These are phyloP conservation scores for Epinephelus fuscoguttatus DNA, from an alignment of 2,113 vertebrate genomes.

Conservation along the genomic window DNA sequence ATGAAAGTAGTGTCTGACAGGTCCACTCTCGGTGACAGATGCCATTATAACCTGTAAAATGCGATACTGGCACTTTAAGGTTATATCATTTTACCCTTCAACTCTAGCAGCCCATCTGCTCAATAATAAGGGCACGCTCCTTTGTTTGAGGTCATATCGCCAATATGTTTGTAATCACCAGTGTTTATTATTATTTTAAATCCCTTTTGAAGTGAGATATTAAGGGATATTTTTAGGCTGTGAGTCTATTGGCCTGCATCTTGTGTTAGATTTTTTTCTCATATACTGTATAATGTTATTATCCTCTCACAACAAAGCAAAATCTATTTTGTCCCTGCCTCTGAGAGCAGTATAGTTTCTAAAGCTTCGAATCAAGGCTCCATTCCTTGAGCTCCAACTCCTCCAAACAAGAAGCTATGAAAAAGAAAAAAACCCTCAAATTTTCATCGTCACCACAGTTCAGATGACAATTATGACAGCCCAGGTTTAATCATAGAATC, in stretches of 20 bases:
- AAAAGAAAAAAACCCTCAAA: slow-evolving; percentile 78
- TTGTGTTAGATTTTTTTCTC: slow-evolving; percentile 1
- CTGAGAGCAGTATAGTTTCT: slow-evolving; percentile 20
- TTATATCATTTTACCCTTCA: slow-evolving; percentile 82
- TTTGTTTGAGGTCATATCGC: slow-evolving; percentile 61
- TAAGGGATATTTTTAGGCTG: slow-evolving; percentile 5
- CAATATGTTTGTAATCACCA: slow-evolving; percentile 27
- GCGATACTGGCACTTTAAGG: slow-evolving; percentile 84
- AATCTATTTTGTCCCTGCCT: slow-evolving; percentile 17
- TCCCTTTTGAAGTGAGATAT: slow-evolving; percentile 27
- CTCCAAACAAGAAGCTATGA: slow-evolving; percentile 72
- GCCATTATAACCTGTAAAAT: slow-evolving; percentile 86
- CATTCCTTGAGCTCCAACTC: slow-evolving; percentile 53
- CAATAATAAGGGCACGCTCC: slow-evolving; percentile 50
- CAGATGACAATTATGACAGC: slow-evolving; percentile 89
- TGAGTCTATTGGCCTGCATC: not conserved
- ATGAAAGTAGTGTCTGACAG: slow-evolving; percentile 83
- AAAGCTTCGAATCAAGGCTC: slow-evolving; percentile 54
- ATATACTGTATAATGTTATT: slow-evolving; percentile 11
- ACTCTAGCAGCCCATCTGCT: slow-evolving; percentile 75
- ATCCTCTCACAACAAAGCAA: slow-evolving; percentile 20
- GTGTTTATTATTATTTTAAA: slow-evolving; percentile 28
- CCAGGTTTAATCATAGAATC: slow-evolving; percentile 91
- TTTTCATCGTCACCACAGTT: slow-evolving; percentile 85
- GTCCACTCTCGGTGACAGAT: slow-evolving; percentile 84